Conservation (phyloP, 2,888 invertebrate genomes). For the Drosophila macrospina region DNA sequence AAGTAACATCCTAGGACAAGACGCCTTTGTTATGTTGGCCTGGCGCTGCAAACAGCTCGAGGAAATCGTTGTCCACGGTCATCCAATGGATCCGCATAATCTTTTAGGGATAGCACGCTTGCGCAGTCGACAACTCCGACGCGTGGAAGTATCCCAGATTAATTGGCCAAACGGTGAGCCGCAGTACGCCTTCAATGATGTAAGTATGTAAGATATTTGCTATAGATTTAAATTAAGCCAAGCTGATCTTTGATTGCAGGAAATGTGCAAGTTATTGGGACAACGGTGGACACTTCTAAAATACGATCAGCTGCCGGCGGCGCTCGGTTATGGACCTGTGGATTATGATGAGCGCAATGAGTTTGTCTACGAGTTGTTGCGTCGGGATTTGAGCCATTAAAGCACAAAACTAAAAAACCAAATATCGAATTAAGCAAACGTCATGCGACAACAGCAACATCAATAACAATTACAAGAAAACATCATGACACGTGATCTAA, state of each 20-base stretch:
- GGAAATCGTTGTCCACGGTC: conserved; percentile 87
- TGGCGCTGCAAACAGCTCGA: conserved; percentile 87
- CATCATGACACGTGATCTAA: conserved; percentile 72
- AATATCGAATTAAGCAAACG: conserved; percentile 51
- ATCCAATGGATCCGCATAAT: conserved; percentile 84
- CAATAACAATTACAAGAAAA: conserved; percentile 37
- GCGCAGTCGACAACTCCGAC: conserved; percentile 82
- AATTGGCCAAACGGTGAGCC: conserved; percentile 71
- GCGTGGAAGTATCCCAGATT: conserved; percentile 84
- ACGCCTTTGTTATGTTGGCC: conserved; percentile 88
- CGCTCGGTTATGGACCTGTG: conserved; percentile 81
- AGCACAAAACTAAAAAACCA: conserved; percentile 41
- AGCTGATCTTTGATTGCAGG: conserved; percentile 60
- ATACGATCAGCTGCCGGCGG: conserved; percentile 80
- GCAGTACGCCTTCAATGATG: conserved; percentile 76
- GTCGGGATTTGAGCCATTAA: conserved; percentile 81
- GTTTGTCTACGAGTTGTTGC: conserved; percentile 84
- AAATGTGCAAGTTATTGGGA: conserved; percentile 83
- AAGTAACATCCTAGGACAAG: conserved; percentile 66
- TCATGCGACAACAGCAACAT: conserved; percentile 40
- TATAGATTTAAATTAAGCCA: neutral
- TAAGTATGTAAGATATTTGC: conserved; percentile 36
- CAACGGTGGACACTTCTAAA: conserved; percentile 83
- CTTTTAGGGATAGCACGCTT: conserved; percentile 84
- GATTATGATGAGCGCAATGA: conserved; percentile 84